Evolutionary conservation across 2,888 invertebrate genomes (phyloP).

Genomic region (Clivina fossor): DNA sequence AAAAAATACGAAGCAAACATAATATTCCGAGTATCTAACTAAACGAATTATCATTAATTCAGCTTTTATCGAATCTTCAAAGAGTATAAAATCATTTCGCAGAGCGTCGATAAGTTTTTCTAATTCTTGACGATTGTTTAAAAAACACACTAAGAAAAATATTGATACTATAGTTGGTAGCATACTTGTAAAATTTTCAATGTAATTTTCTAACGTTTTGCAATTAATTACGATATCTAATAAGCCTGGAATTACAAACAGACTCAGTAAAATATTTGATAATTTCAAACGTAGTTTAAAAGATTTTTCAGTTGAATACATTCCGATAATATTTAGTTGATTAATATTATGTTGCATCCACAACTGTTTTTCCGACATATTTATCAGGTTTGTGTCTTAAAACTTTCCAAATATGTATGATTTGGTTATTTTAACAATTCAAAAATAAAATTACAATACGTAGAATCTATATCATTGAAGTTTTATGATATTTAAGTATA

Average conservation of each 20-base stretch:
- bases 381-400: no score
- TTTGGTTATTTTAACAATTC: not conserved
- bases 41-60: constrained; percentile 15
- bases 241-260: not conserved
- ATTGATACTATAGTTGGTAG: constrained; percentile 5
- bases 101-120: constrained; percentile 9
- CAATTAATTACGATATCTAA: constrained; percentile 21
- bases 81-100: constrained; percentile 11
- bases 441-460: not conserved
- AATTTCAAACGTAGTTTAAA: constrained; percentile 9
- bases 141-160: constrained; percentile 8
- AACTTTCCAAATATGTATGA: not conserved
- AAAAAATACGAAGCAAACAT: constrained; percentile 2
- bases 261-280: not conserved
- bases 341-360: constrained; percentile 21
- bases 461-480: not conserved
- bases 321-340: constrained; percentile 13
- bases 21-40: constrained; percentile 24
- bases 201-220: constrained; percentile 13
- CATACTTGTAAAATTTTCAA: constrained; percentile 19
- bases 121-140: constrained; percentile 4
- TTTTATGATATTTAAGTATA: not conserved
- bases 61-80: constrained; percentile 12
- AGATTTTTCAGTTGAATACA: constrained; percentile 15
- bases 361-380: constrained; percentile 18